phyloP scores from a whole-genome alignment of 2,797 vertebrate genomes.

The Vultur gryphus region DNA sequence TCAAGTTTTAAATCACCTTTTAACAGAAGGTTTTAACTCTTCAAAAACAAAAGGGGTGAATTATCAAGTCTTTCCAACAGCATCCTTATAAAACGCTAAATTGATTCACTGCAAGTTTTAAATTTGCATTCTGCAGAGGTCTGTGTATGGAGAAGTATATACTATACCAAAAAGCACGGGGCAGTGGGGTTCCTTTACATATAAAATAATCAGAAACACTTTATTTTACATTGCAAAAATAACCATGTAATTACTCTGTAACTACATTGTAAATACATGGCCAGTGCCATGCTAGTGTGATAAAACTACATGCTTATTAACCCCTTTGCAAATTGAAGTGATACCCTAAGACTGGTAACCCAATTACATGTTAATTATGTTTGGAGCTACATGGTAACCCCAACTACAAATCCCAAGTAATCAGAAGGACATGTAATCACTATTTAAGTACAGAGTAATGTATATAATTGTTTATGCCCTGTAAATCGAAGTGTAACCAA shows the following conservation, averaged over 20 bases:
- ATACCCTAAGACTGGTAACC: slow-evolving; percentile 67
- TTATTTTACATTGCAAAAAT: slow-evolving; percentile 85
- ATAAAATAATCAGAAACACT: slow-evolving; percentile 83
- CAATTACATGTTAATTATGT: slow-evolving; percentile 71
- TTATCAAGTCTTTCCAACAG: slow-evolving; percentile 97
- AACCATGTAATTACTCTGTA: slow-evolving; percentile 82
- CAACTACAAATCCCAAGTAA: slow-evolving; percentile 68
- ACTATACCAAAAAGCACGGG: slow-evolving; percentile 83
- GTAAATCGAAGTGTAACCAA: slow-evolving; percentile 84
- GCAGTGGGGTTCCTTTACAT: slow-evolving; percentile 77
- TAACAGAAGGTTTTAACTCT: slow-evolving; percentile 86
- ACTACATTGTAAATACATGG: slow-evolving; percentile 77
- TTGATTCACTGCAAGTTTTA: slow-evolving; percentile 91
- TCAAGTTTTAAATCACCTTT: slow-evolving; percentile 99
- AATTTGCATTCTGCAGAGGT: slow-evolving; percentile 93
- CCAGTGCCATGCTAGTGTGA: slow-evolving; percentile 73
- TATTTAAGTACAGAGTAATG: slow-evolving; percentile 75
- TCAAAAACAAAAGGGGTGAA: slow-evolving; percentile 90
- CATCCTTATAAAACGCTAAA: slow-evolving; percentile 91
- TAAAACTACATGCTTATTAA: slow-evolving; percentile 67
- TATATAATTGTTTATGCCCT: slow-evolving; percentile 81
- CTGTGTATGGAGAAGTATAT: slow-evolving; percentile 95
- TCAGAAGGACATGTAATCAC: slow-evolving; percentile 67
- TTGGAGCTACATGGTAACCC: slow-evolving; percentile 77
- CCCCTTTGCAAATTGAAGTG: slow-evolving; percentile 67